These are phyloP conservation scores for Lepus americanus DNA, from an alignment of 2,113 vertebrate genomes.

Conservation along the genomic window DNA sequence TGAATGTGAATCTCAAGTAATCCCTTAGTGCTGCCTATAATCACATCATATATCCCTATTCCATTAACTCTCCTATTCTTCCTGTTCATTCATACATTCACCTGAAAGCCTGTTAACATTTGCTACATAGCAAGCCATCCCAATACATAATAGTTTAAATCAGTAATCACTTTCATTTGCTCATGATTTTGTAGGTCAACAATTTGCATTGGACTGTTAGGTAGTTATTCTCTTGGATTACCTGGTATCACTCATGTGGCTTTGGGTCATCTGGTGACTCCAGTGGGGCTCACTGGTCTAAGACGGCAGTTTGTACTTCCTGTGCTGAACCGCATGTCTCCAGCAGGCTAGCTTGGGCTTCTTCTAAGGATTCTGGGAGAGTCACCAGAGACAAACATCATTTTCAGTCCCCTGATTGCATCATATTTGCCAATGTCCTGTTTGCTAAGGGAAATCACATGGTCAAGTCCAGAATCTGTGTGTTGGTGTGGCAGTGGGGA, in stretches of 20 bases:
- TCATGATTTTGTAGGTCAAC: slow-evolving; percentile 36
- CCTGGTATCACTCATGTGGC: not conserved
- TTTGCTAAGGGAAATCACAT: not conserved
- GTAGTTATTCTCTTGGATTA: not conserved
- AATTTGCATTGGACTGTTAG: not conserved
- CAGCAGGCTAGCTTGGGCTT: not conserved
- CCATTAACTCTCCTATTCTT: not conserved
- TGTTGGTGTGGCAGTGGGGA: not conserved
- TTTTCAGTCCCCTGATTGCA: not conserved
- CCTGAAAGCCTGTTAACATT: not conserved
- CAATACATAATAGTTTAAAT: not conserved
- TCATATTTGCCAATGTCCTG: not conserved
- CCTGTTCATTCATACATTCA: not conserved
- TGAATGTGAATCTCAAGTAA: not conserved
- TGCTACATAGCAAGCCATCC: not conserved
- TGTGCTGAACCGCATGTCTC: not conserved
- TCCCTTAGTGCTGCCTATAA: not conserved
- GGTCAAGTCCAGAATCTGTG: not conserved
- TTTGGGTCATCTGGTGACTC: not conserved
- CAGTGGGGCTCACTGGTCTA: not conserved
- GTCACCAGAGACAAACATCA: not conserved
- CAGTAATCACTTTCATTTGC: not conserved
- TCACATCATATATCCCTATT: not conserved
- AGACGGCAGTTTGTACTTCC: not conserved
- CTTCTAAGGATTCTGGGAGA: not conserved